These are phyloP conservation scores for Acomys russatus DNA, from an alignment of 2,797 vertebrate species.

Conservation along the genomic window DNA sequence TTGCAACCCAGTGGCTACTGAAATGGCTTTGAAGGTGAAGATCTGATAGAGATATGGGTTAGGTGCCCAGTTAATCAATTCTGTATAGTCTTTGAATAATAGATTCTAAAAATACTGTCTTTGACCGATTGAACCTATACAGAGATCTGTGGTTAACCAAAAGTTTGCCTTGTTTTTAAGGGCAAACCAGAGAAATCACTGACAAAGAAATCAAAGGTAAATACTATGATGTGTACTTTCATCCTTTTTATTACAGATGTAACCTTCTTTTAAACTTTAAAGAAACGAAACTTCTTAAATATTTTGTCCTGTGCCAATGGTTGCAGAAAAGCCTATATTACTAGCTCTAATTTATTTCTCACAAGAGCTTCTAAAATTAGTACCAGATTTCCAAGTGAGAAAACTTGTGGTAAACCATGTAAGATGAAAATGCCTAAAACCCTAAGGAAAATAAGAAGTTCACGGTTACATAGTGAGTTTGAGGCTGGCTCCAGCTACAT, in stretches of 20 bases:
- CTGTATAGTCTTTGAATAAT: not conserved
- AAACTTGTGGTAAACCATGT: not conserved
- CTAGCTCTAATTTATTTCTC: not conserved
- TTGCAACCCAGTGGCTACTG: not conserved
- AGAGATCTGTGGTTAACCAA: slow-evolving; percentile 23
- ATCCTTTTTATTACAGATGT: not conserved
- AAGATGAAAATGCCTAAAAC: not conserved
- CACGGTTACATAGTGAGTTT: not conserved
- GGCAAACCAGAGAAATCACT: slow-evolving; percentile 82
- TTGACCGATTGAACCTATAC: not conserved
- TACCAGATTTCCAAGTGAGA: not conserved
- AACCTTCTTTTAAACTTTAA: slow-evolving; percentile 35
- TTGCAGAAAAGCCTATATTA: not conserved
- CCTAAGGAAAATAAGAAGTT: not conserved
- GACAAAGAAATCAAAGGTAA: slow-evolving; percentile 85
- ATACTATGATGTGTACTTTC: not conserved
- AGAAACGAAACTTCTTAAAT: slow-evolving; percentile 21
- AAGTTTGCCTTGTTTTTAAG: slow-evolving; percentile 79
- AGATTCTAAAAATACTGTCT: not conserved
- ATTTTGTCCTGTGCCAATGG: not conserved
- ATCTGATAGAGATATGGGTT: not conserved
- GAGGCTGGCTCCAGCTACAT: not conserved
- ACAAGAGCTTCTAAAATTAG: not conserved
- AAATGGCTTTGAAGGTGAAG: not conserved
- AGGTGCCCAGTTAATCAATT: not conserved